phyloP scores from a whole-genome alignment of 2,888 invertebrate genomes.

The Leuctra nigra region DNA sequence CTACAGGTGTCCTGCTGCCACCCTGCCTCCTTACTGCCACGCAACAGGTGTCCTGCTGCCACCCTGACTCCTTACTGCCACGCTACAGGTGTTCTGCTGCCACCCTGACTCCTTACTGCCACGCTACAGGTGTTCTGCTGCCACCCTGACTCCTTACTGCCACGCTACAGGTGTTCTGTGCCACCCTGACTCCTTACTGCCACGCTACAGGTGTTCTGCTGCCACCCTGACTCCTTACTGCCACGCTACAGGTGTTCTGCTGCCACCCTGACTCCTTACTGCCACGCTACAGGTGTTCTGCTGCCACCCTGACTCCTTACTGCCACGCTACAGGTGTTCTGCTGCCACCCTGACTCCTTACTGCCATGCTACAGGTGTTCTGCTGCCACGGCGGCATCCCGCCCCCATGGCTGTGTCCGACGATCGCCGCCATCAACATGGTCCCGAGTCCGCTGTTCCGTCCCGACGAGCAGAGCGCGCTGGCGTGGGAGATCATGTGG shows the following conservation, averaged over 20 bases:
- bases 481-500: conserved; percentile 76
- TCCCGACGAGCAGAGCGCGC: conserved; percentile 59
- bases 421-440: conserved; percentile 54
- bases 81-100: neutral
- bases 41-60: too few species aligned
- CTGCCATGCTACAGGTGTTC: conserved; percentile 40
- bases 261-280: conserved; percentile 74
- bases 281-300: conserved; percentile 40
- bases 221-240: neutral
- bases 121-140: too few species aligned
- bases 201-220: neutral
- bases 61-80: too few species aligned
- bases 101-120: neutral
- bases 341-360: conserved; percentile 55
- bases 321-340: conserved; percentile 44
- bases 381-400: conserved; percentile 77
- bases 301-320: conserved; percentile 40
- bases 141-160: neutral
- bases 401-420: conserved; percentile 58
- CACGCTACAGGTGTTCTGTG: neutral
- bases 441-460: conserved; percentile 57
- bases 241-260: conserved; percentile 54
- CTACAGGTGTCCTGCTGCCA: too few species aligned
- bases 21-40: too few species aligned
- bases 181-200: neutral